These are phyloP conservation scores for Acronicta alni DNA, from an alignment of 2,888 invertebrate species.

Conservation along the genomic window DNA sequence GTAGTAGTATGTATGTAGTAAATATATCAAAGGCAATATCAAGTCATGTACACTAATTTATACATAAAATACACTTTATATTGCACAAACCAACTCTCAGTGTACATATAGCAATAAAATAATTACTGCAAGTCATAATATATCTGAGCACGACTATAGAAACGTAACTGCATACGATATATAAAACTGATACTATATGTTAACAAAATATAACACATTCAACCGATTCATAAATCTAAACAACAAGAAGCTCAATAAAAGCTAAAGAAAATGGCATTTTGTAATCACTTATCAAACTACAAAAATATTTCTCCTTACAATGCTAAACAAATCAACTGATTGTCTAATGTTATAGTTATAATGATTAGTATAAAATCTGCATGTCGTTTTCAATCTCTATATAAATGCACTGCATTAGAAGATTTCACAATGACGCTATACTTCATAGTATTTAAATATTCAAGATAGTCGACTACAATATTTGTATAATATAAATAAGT, in stretches of 20 bases:
- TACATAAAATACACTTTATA: conserved; percentile 38
- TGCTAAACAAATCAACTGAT: conserved; percentile 64
- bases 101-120: conserved; percentile 47
- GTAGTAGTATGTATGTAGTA: conserved; percentile 30
- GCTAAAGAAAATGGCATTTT: conserved; percentile 80
- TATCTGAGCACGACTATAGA: conserved; percentile 26
- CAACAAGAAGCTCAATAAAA: conserved; percentile 79
- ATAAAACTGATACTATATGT: conserved; percentile 36
- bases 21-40: conserved; percentile 48
- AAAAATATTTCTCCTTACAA: conserved; percentile 73
- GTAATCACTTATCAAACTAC: conserved; percentile 76
- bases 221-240: conserved; percentile 58
- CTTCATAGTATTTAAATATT: conserved; percentile 3
- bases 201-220: conserved; percentile 60
- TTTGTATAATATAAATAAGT: conserved; percentile 2
- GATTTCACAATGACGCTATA: neutral
- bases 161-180: conserved; percentile 35
- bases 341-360: conserved; percentile 51
- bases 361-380: conserved; percentile 16
- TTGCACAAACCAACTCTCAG: conserved; percentile 51
- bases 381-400: conserved; percentile 12
- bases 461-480: conserved; percentile 7
- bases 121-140: conserved; percentile 21
- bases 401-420: conserved; percentile 8
- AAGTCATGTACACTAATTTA: conserved; percentile 26